Percentiles rank a stretch among this genome's conserved stretches.
These are phyloP conservation scores for Cinclus mexicanus DNA, from an alignment of 2,113 vertebrate genomes.

Conservation along the genomic window DNA sequence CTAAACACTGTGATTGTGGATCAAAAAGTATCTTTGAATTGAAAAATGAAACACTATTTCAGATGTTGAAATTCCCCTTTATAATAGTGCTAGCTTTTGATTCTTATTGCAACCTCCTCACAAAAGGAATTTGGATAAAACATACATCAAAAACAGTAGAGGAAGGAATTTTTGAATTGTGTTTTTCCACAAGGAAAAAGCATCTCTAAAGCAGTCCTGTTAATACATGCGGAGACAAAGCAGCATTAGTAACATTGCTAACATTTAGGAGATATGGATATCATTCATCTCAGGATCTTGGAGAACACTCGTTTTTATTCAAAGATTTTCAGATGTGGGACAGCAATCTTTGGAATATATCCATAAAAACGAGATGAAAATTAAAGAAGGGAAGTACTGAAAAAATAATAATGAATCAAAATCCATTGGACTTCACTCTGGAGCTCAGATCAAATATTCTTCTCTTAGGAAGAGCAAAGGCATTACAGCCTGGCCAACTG, in stretches of 20 bases:
- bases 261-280: background rate
- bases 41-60: background rate
- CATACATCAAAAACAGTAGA: background rate
- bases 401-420: background rate
- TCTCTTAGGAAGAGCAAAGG: background rate
- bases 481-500: constrained; percentile 11
- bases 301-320: background rate
- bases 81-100: background rate
- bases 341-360: background rate
- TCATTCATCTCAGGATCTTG: background rate
- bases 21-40: background rate
- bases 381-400: background rate
- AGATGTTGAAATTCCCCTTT: background rate
- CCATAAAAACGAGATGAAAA: background rate
- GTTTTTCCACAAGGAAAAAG: background rate
- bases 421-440: background rate
- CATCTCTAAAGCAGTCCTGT: background rate
- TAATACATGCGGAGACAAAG: background rate
- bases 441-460: background rate
- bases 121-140: background rate
- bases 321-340: background rate
- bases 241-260: background rate
- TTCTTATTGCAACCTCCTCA: background rate
- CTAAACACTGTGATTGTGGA: background rate
- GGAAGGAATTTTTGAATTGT: background rate